Evolutionary conservation across 2,888 invertebrate species (phyloP).

Genomic region (Volucella inanis): DNA sequence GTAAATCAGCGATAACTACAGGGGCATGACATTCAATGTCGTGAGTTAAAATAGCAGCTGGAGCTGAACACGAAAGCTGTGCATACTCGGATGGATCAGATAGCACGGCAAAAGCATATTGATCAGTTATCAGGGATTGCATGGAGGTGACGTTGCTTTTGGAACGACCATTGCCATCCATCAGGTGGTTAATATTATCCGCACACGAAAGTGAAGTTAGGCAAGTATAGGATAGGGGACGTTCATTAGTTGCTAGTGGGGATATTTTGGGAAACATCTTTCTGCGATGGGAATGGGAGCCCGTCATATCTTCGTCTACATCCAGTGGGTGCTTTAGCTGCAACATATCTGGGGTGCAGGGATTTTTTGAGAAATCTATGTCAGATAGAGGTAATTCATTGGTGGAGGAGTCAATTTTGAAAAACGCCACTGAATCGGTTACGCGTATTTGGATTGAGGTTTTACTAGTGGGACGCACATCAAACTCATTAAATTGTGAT

Average conservation of each 20-base stretch:
- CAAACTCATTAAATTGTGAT: slow-evolving; percentile 76
- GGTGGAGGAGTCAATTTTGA: slow-evolving; percentile 85
- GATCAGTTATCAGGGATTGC: slow-evolving; percentile 50
- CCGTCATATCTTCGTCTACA: slow-evolving; percentile 29
- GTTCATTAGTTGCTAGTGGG: slow-evolving; percentile 82
- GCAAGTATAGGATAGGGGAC: slow-evolving; percentile 81
- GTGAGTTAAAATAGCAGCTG: slow-evolving; percentile 78
- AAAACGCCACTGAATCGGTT: slow-evolving; percentile 79
- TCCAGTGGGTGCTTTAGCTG: slow-evolving; percentile 52
- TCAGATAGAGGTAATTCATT: slow-evolving; percentile 88
- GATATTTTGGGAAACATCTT: slow-evolving; percentile 83
- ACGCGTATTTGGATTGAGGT: slow-evolving; percentile 79
- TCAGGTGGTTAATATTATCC: slow-evolving; percentile 50
- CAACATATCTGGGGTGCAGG: slow-evolving; percentile 80
- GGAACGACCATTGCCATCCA: slow-evolving; percentile 43
- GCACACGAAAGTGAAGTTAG: slow-evolving; percentile 70
- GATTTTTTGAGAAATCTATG: slow-evolving; percentile 83
- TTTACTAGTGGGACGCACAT: slow-evolving; percentile 69
- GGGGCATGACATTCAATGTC: slow-evolving; percentile 72
- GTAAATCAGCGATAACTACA: slow-evolving; percentile 15
- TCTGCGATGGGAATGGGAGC: slow-evolving; percentile 63
- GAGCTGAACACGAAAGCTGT: slow-evolving; percentile 80
- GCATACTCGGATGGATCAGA: slow-evolving; percentile 75
- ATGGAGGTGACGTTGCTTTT: slow-evolving; percentile 59
- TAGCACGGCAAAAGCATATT: slow-evolving; percentile 30